Evolutionary conservation across 2,797 vertebrate species (phyloP).

Genomic region (Amniataba percoides): DNA sequence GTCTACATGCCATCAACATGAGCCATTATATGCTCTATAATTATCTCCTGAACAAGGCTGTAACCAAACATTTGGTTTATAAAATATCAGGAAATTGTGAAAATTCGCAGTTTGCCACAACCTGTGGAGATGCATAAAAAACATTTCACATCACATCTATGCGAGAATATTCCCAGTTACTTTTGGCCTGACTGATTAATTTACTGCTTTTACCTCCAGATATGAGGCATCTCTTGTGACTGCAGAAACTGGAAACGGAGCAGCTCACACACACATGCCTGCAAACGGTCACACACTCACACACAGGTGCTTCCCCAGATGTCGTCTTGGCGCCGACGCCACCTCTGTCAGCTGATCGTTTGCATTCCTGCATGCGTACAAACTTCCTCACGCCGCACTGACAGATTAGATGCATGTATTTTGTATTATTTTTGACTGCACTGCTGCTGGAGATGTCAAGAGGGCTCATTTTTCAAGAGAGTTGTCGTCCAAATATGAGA

Average conservation of each 20-base stretch:
- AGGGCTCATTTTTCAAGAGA: not conserved
- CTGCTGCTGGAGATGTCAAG: not conserved
- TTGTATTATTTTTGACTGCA: slow-evolving; percentile 3
- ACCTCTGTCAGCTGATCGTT: slow-evolving; percentile 75
- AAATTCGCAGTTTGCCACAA: not conserved
- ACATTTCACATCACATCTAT: too few species aligned
- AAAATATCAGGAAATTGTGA: not conserved
- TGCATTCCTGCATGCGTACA: slow-evolving; percentile 65
- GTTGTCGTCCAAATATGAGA: not conserved
- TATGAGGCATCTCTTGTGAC: not conserved
- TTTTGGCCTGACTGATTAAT: too few species aligned
- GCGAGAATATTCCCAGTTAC: too few species aligned
- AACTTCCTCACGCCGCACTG: slow-evolving; percentile 8
- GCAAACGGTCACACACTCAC: slow-evolving; percentile 17
- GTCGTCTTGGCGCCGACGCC: slow-evolving; percentile 66
- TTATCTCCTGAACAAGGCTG: not conserved
- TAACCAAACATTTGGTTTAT: not conserved
- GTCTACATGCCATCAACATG: not conserved
- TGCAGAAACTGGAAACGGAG: slow-evolving; percentile 19
- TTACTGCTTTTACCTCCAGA: not conserved
- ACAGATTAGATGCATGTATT: slow-evolving; percentile 11
- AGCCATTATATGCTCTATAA: not conserved
- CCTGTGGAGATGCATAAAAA: not conserved
- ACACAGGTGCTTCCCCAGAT: slow-evolving; percentile 71
- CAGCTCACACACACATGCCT: slow-evolving; percentile 13